These are phyloP conservation scores for Aerospiza tachiro DNA, from an alignment of 2,797 vertebrate genomes.

Conservation along the genomic window DNA sequence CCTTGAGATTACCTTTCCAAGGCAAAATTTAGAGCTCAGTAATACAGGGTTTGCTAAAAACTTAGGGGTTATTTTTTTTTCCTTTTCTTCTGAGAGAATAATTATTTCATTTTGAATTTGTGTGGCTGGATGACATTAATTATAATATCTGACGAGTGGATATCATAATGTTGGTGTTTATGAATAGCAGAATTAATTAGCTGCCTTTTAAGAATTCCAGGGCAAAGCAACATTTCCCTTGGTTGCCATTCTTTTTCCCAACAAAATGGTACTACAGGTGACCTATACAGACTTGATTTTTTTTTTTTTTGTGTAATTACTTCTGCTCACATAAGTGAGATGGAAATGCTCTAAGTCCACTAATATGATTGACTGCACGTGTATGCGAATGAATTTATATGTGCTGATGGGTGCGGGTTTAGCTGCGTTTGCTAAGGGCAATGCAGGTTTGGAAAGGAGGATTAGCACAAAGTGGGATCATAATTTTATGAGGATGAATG, in stretches of 20 bases:
- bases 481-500: background rate
- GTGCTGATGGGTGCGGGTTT: rapidly evolving
- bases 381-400: rapidly evolving
- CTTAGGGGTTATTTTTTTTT: background rate
- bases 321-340: background rate
- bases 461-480: background rate
- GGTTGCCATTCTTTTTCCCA: background rate
- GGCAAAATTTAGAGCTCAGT: background rate
- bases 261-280: background rate
- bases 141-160: background rate
- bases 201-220: background rate
- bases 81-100: background rate
- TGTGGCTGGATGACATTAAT: background rate
- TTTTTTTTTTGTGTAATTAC: background rate
- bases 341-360: background rate
- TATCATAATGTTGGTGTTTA: background rate
- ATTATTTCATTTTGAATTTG: background rate
- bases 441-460: background rate
- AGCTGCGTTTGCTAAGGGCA: background rate
- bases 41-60: background rate
- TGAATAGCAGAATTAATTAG: background rate
- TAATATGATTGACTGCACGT: background rate
- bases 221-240: background rate
- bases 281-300: rapidly evolving
- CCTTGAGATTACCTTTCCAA: background rate